Percentiles rank a stretch among this genome's conserved stretches.
phyloP scores from a whole-genome alignment of 1,140 invertebrate species.

The Doryteuthis pealeii region DNA sequence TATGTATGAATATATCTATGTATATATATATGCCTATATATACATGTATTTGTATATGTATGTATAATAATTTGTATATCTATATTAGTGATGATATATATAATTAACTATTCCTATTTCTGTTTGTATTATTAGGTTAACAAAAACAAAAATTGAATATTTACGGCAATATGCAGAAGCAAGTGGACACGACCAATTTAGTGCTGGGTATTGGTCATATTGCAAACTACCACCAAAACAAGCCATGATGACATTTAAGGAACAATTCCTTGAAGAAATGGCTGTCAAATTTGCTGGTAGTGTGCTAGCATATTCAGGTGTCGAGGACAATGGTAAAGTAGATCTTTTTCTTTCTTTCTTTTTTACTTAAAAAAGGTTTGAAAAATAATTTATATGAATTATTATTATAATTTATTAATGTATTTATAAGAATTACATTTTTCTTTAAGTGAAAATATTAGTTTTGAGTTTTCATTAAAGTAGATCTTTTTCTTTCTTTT shows the following conservation, averaged over 20 bases:
- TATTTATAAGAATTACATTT: neutral
- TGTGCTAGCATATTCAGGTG: conserved; percentile 77
- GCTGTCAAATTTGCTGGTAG: conserved; percentile 71
- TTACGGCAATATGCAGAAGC: conserved; percentile 72
- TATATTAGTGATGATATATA: too few relatives aligned
- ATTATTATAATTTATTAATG: neutral
- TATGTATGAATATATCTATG: too few relatives aligned
- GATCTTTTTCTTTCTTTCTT: too few relatives aligned
- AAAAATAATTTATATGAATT: neutral
- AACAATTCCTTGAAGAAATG: conserved; percentile 78
- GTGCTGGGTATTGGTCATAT: conserved; percentile 80
- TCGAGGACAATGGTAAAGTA: conserved; percentile 64
- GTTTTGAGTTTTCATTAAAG: too few relatives aligned
- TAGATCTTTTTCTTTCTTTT: too few relatives aligned
- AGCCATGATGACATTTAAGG: conserved; percentile 79
- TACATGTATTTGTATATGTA: too few relatives aligned
- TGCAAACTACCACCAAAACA: conserved; percentile 77
- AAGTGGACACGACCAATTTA: conserved; percentile 47
- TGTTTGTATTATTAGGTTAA: conserved; percentile 65
- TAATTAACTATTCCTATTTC: too few relatives aligned
- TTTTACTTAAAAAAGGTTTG: too few relatives aligned
- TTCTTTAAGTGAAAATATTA: too few relatives aligned
- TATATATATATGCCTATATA: too few relatives aligned
- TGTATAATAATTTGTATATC: too few relatives aligned
- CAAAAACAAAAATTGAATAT: conserved; percentile 84